Evolutionary conservation across 2,113 vertebrate genomes (phyloP).

Genomic region (Azemiops feae): DNA sequence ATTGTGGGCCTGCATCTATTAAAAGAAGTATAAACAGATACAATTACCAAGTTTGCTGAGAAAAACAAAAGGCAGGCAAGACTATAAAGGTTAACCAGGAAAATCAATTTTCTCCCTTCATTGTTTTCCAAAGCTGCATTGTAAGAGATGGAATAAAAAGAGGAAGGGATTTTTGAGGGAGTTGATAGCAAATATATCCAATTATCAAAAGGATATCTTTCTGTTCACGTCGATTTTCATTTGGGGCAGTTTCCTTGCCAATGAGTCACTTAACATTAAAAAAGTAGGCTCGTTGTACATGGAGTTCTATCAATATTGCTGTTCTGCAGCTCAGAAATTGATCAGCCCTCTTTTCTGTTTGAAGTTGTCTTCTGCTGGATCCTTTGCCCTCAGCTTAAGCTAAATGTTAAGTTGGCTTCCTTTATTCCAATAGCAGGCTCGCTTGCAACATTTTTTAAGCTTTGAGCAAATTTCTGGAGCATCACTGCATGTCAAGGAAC

Average conservation of each 20-base stretch:
- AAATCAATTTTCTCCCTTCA: not conserved
- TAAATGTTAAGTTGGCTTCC: not conserved
- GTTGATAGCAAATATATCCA: not conserved
- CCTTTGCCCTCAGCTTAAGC: not conserved
- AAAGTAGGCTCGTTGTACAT: not conserved
- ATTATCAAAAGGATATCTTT: not conserved
- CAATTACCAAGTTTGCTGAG: not conserved
- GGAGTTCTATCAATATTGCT: not conserved
- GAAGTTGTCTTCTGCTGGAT: not conserved
- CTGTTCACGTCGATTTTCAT: not conserved
- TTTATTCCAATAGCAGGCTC: not conserved
- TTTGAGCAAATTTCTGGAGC: not conserved
- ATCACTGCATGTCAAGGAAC: too few relatives aligned
- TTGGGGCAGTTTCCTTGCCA: not conserved
- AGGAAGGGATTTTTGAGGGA: not conserved
- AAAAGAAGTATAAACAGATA: not conserved
- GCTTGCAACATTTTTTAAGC: not conserved
- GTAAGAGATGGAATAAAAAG: not conserved
- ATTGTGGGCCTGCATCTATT: not conserved
- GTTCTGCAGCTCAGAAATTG: not conserved
- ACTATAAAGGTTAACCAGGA: not conserved
- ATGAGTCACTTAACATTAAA: not conserved
- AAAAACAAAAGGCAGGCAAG: not conserved
- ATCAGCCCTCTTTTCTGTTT: not conserved
- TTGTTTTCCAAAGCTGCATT: not conserved